Percentiles rank a stretch among this genome's conserved stretches.
These are phyloP conservation scores for Noctua fimbriata DNA, from an alignment of 2,888 invertebrate species.

Conservation along the genomic window DNA sequence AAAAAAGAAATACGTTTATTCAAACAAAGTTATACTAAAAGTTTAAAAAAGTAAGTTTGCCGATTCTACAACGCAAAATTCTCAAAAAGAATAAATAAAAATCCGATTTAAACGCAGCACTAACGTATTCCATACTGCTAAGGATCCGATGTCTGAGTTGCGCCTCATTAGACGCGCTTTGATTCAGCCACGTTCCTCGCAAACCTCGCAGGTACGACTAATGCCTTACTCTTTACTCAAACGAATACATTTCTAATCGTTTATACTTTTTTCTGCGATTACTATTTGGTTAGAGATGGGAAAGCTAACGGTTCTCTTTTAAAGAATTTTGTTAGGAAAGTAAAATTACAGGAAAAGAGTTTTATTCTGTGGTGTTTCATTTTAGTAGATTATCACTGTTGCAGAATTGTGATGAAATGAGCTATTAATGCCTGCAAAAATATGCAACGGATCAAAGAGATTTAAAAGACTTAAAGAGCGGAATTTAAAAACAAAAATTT, in stretches of 20 bases:
- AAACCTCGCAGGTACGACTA: conserved; percentile 78
- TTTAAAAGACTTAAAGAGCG: not conserved
- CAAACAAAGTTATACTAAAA: not conserved
- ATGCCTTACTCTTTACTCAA: conserved; percentile 69
- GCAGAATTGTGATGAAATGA: not conserved
- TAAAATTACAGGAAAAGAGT: not conserved
- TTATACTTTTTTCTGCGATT: conserved; percentile 56
- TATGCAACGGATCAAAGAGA: not conserved
- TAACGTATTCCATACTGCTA: conserved; percentile 68
- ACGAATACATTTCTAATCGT: conserved; percentile 75
- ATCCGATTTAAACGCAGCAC: conserved; percentile 46
- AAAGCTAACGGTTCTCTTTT: conserved; percentile 1
- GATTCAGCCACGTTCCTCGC: conserved; percentile 72
- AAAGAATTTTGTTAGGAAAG: not conserved
- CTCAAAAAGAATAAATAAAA: conserved; percentile 4
- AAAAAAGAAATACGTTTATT: not conserved
- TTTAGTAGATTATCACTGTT: not conserved
- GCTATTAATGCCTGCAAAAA: not conserved
- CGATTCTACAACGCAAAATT: not conserved
- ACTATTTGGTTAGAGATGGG: conserved; percentile 22
- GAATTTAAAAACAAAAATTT: not conserved
- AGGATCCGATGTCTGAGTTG: conserved; percentile 76
- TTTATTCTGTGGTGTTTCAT: not conserved
- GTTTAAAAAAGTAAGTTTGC: not conserved
- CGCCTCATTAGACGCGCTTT: conserved; percentile 84